These are phyloP conservation scores for Montipora cactus DNA, from an alignment of 64 coral and sea anemone species.

Conservation along the genomic window DNA sequence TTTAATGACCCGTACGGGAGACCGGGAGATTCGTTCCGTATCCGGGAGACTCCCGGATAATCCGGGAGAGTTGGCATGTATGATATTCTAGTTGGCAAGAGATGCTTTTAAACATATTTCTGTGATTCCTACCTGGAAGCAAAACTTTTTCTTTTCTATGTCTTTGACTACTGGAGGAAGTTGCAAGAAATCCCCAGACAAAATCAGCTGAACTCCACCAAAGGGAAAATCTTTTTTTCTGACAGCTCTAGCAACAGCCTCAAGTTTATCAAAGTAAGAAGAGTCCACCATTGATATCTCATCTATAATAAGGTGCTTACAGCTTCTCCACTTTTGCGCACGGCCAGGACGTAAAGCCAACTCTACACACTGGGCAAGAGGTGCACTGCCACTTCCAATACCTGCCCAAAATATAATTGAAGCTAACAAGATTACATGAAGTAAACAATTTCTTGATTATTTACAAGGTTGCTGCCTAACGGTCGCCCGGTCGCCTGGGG, in stretches of 20 bases:
- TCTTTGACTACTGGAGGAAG: constrained; percentile 79
- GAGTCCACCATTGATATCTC: constrained; percentile 96
- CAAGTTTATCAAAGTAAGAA: constrained; percentile 87
- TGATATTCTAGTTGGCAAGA: not conserved
- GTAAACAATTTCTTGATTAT: no score
- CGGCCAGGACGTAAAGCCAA: constrained; percentile 66
- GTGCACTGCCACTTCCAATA: constrained; percentile 82
- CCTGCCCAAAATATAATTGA: constrained; percentile 24
- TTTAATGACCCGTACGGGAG: no score
- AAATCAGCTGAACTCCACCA: constrained; percentile 92
- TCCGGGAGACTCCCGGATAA: no score
- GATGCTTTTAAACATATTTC: not conserved
- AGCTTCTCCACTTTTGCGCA: constrained; percentile 69
- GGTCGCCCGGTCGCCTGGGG: no score
- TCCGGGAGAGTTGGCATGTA: no score
- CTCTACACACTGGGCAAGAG: constrained; percentile 71
- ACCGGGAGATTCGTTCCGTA: no score
- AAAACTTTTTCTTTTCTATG: constrained; percentile 76
- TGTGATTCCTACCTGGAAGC: constrained; percentile 78
- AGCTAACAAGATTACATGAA: no score
- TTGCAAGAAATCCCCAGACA: constrained; percentile 93
- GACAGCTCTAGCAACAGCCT: constrained; percentile 75
- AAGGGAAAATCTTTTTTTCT: constrained; percentile 83
- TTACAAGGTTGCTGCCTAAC: no score
- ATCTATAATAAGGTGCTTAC: constrained; percentile 89